Percentiles rank a stretch among this genome's conserved stretches.
These are phyloP conservation scores for Caerostris darwini DNA, from an alignment of 1,140 invertebrate genomes.

Conservation along the genomic window DNA sequence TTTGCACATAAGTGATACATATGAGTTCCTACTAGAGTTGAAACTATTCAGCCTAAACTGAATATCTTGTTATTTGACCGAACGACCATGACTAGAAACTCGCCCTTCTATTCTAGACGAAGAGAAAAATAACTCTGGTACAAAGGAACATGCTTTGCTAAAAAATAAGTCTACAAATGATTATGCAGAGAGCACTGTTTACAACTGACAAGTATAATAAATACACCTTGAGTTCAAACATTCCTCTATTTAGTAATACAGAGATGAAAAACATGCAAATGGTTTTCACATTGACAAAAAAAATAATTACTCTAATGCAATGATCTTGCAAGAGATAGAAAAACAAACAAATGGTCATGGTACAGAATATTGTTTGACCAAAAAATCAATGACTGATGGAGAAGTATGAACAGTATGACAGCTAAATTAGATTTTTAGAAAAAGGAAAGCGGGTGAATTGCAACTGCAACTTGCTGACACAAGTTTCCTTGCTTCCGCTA, in stretches of 20 bases:
- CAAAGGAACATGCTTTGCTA: conserved; percentile 14
- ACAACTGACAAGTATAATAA: conserved; percentile 48
- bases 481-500: too few relatives aligned
- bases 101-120: conserved; percentile 39
- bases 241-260: conserved; percentile 43
- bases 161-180: conserved; percentile 45
- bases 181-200: conserved; percentile 46
- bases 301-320: conserved; percentile 62
- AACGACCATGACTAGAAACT: conserved; percentile 19
- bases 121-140: conserved; percentile 30
- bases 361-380: conserved; percentile 26
- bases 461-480: too few relatives aligned
- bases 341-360: conserved; percentile 40
- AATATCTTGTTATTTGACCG: background rate
- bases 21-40: too few relatives aligned
- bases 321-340: conserved; percentile 22
- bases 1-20: too few relatives aligned
- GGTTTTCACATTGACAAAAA: conserved; percentile 39
- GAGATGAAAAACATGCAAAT: conserved; percentile 47
- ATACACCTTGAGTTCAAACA: conserved; percentile 64
- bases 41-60: background rate
- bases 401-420: conserved; percentile 30
- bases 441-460: too few relatives aligned
- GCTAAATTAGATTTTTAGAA: conserved; percentile 52
- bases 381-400: conserved; percentile 55